Conservation (phyloP, 2,888 invertebrate species). For the Lycocerus yunnanus region DNA sequence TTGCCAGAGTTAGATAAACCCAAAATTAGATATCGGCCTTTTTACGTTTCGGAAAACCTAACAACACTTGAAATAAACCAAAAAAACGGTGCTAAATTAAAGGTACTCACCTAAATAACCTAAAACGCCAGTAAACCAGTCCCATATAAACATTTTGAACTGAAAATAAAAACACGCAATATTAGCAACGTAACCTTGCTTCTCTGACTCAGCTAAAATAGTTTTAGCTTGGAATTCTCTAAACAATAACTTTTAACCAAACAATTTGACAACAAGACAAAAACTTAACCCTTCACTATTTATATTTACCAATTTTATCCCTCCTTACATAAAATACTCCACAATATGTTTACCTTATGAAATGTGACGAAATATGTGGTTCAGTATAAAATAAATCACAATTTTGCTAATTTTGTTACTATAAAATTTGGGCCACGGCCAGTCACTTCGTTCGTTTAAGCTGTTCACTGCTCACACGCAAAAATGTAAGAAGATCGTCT, state of each 20-base stretch:
- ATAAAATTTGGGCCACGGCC: conserved; percentile 8
- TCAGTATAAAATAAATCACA: background rate
- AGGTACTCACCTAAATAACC: conserved; percentile 84
- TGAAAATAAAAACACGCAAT: conserved; percentile 28
- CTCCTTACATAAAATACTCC: background rate
- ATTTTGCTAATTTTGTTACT: background rate
- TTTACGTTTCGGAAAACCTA: conserved; percentile 45
- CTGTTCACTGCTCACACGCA: conserved; percentile 9
- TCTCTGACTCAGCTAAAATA: conserved; percentile 36
- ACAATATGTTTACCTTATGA: background rate
- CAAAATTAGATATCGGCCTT: conserved; percentile 51
- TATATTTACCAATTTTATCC: background rate
- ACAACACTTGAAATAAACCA: conserved; percentile 12
- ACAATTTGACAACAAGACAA: conserved; percentile 21
- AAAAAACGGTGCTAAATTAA: background rate
- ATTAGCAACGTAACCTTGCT: conserved; percentile 36
- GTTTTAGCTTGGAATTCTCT: background rate
- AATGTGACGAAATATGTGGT: background rate
- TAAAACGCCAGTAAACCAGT: conserved; percentile 93
- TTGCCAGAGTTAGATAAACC: conserved; percentile 55
- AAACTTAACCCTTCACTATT: conserved; percentile 1
- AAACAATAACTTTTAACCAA: background rate
- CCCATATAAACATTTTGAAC: conserved; percentile 86
- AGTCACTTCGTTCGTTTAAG: background rate
- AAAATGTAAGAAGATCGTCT: conserved; percentile 10